Conservation (phyloP, 2,888 invertebrate species). For the Ecdyonurus torrentis region DNA sequence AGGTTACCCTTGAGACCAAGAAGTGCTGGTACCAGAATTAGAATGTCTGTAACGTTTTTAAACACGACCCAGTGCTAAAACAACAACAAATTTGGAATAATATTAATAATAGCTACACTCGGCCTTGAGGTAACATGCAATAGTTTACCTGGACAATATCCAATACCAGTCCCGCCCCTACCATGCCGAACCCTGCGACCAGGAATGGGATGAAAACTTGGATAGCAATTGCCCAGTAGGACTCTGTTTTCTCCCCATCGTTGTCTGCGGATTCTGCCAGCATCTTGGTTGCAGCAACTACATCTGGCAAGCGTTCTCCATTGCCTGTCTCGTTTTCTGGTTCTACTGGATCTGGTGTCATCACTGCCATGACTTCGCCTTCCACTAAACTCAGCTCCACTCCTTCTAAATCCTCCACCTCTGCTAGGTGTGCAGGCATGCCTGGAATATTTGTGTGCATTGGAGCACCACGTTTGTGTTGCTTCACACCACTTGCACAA, state of each 20-base stretch:
- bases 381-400: background rate
- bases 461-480: too few relatives aligned
- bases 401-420: background rate
- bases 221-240: slow-evolving; percentile 39
- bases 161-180: slow-evolving; percentile 56
- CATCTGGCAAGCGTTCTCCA: slow-evolving; percentile 33
- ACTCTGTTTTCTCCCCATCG: slow-evolving; percentile 25
- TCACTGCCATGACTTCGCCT: background rate
- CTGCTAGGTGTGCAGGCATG: background rate
- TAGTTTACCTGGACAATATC: slow-evolving; percentile 46
- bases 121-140: background rate
- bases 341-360: background rate
- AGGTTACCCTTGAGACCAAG: slow-evolving; percentile 84
- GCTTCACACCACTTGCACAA: slow-evolving; percentile 5
- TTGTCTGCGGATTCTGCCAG: slow-evolving; percentile 25
- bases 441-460: too few relatives aligned
- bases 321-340: background rate
- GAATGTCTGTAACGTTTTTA: slow-evolving; percentile 46
- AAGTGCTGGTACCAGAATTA: slow-evolving; percentile 70
- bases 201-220: slow-evolving; percentile 56
- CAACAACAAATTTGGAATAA: slow-evolving; percentile 6
- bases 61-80: slow-evolving; percentile 56
- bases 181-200: slow-evolving; percentile 62
- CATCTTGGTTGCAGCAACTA: slow-evolving; percentile 34
- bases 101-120: background rate